Percentiles rank a stretch among this genome's conserved stretches.
These are phyloP conservation scores for Uropsilus gracilis DNA, from an alignment of 2,113 vertebrate species.

Conservation along the genomic window DNA sequence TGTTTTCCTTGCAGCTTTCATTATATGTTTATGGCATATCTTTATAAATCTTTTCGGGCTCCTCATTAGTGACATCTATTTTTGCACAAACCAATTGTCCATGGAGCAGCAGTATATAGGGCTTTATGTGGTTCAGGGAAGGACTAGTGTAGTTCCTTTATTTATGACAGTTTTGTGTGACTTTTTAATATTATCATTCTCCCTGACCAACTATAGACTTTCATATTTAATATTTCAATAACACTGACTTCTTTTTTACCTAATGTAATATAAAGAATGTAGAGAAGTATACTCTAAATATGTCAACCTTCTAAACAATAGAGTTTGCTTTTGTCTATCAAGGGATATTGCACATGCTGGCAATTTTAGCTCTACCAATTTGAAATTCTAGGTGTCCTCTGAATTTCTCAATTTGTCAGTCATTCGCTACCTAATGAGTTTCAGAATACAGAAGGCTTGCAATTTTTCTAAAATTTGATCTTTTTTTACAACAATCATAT, in stretches of 20 bases:
- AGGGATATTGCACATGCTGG: neutral
- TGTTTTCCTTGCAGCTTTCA: neutral
- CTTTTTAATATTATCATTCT: neutral
- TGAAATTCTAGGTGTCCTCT: neutral
- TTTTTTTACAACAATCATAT: neutral
- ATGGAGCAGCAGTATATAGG: neutral
- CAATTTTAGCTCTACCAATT: neutral
- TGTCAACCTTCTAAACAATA: neutral
- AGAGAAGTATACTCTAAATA: neutral
- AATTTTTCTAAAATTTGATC: neutral
- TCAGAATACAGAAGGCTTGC: neutral
- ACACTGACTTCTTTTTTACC: neutral
- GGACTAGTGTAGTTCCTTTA: neutral
- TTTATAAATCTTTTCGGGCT: neutral
- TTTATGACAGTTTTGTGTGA: neutral
- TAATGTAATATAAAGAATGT: neutral
- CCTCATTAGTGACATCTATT: neutral
- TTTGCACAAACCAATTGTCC: neutral
- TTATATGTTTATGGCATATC: neutral
- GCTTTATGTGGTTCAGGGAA: neutral
- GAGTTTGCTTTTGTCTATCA: neutral
- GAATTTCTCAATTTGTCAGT: neutral
- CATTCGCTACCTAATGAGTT: neutral
- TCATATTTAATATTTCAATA: neutral
- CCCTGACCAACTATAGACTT: neutral